These are phyloP conservation scores for Caenorhabditis virilis DNA, from an alignment of 2,888 invertebrate genomes.

Conservation along the genomic window DNA sequence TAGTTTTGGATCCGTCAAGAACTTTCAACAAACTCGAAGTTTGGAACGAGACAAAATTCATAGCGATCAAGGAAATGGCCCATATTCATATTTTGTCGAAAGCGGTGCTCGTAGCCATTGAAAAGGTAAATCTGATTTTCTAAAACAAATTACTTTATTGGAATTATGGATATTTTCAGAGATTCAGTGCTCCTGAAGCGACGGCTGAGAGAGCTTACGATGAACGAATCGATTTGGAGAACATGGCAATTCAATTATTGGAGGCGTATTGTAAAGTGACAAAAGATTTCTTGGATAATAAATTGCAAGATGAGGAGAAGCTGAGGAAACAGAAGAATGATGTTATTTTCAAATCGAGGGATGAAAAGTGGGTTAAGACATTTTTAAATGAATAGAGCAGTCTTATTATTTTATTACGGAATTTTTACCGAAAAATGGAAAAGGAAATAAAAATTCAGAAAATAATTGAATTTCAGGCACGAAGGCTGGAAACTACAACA, in stretches of 20 bases:
- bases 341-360: background rate
- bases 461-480: background rate
- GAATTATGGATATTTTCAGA: background rate
- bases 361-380: background rate
- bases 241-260: background rate
- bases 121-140: conserved; percentile 7
- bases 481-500: conserved; percentile 8
- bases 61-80: conserved; percentile 15
- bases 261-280: background rate
- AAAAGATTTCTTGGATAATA: background rate
- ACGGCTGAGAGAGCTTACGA: background rate
- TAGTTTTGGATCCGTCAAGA: background rate
- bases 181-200: background rate
- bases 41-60: conserved; percentile 3
- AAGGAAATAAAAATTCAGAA: background rate
- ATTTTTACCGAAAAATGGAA: background rate
- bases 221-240: background rate
- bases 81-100: conserved; percentile 19
- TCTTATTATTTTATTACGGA: background rate
- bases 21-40: conserved; percentile 3
- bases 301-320: background rate
- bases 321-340: background rate
- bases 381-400: background rate
- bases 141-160: background rate
- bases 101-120: conserved; percentile 22